phyloP scores from a whole-genome alignment of 2,888 invertebrate genomes.

The Eurytoma californica region DNA sequence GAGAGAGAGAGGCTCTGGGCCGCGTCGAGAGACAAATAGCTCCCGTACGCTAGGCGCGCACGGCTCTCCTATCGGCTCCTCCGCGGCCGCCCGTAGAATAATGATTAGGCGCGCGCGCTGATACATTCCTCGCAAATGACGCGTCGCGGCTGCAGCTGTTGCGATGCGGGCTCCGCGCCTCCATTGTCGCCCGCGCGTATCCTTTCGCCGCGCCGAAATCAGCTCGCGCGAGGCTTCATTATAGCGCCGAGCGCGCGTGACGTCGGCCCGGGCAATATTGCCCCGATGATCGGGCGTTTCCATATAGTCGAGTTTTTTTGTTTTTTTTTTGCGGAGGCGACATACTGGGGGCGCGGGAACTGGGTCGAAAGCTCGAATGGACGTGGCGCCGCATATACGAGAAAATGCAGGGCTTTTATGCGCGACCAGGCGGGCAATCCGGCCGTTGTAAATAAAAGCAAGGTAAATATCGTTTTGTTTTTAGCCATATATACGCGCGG shows the following conservation, averaged over 20 bases:
- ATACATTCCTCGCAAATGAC: constrained; percentile 72
- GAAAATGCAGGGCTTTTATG: constrained; percentile 32
- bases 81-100: constrained; percentile 64
- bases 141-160: constrained; percentile 71
- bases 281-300: constrained; percentile 29
- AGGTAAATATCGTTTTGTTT: constrained; percentile 36
- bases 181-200: not conserved
- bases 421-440: not conserved
- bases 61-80: constrained; percentile 4
- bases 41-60: constrained; percentile 3
- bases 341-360: constrained; percentile 6
- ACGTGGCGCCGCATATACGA: constrained; percentile 37
- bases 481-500: not conserved
- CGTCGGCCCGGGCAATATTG: not conserved
- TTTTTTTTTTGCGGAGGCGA: constrained; percentile 32
- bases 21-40: constrained; percentile 1
- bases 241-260: not conserved
- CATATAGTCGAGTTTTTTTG: not conserved
- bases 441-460: constrained; percentile 42
- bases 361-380: constrained; percentile 39
- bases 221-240: not conserved
- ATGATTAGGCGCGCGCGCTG: constrained; percentile 66
- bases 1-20: constrained; percentile 6
- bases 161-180: constrained; percentile 62
- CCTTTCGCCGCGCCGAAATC: no score